Evolutionary conservation across 35 echinoderm and acorn worm genomes (phyloP), one percentile per base, ranked within the genome.

Genomic region (Amphiura filiformis): DNA sequence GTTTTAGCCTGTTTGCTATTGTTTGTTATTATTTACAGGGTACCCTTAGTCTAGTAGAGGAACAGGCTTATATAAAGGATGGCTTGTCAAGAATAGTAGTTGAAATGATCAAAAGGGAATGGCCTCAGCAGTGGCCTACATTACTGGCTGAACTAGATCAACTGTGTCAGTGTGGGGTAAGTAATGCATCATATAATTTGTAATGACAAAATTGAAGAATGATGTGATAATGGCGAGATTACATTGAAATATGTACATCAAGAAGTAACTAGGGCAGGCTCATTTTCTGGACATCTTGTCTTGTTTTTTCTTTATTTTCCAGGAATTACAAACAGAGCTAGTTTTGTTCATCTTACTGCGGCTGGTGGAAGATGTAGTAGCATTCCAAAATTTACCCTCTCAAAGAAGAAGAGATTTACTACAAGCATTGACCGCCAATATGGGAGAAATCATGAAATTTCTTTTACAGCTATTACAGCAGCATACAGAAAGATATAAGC

Each of bases 21-120:
- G 23, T 82, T 49, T 57, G 44, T 36, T 85, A 34, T 13, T 39
- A 28, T 42, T 88, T 42, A 52, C 86, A 98, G 96, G 93, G 90
- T 20, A 92, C 87, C 4, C 33, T 76, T 18, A 32, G 87, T 85
- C 88, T 98, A 38, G 79, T 98, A 17, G 37, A 89, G 32, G 93
- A 94, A 42, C 79, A 89, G 28, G 86, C 42, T 4, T 98, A 89
- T 64, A 94, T 98, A 34, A 98, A 98, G 39, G 96, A 98, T 87
- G 96, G 96, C 15, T 88, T 92, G 36, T 87, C 90, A 49, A 94
- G 90, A 56, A 94, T 98, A 36, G 79, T 98, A 75, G 96, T 98
- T 61, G 96, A 98, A 85, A 94, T 98, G 96, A 85, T 98, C 35
- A 98, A 98, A 78, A 86, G 93, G 78, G 96, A 98, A 76, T 98